Base-by-base conservation (phyloP, 2,888 invertebrate species). In the Polydrusus cervinus region DNA sequence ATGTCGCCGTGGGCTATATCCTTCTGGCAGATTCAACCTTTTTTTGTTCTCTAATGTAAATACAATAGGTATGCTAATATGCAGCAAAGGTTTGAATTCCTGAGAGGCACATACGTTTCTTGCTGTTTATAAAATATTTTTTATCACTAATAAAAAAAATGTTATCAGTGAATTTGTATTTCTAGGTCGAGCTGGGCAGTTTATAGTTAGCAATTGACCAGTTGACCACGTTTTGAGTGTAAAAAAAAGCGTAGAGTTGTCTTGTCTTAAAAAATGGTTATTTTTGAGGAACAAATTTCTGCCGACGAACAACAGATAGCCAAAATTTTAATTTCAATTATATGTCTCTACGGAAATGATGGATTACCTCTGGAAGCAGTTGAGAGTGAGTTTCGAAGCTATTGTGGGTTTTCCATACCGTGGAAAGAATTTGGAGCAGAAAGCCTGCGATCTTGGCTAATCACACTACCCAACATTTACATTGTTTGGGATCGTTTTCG, bases 381-480 rank as follows among this genome's bases (percentile, higher is more conserved):
- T 13, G 79, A 83, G 47, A 70, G 72, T 30, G 83, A 84, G 71
- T 83, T 83, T 70, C 64, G 68, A 69, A 74, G 67, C 20, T 79
- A 77, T 47, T 81, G 80, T 74, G 83, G 83, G 34, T 80, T 74
- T 61, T 61, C 78, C 7, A 80, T 83, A 66, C 83, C 83, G 11
- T 84, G 81, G 71, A 76, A 79, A 71, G 74, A 81, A 77, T 83
- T 83, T 71, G 82, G 82, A 8, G 80, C 70, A 25, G 74, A 78
- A 25, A 78, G 66, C 71, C 75, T 84, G 43, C 80, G 69, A 77
- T 79, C 81, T 1, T 84, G 81, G 82, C 60, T 84, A n/a, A 75
- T 78, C 66, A 81, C 81, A 18, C 62, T 82, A 18, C 83, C 82
- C 0, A 78, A 83, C 64, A 80, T 83, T 67, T 83, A 83, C 66